phyloP scores from a whole-genome alignment of 1,140 invertebrate genomes.

The Ruditapes philippinarum region DNA sequence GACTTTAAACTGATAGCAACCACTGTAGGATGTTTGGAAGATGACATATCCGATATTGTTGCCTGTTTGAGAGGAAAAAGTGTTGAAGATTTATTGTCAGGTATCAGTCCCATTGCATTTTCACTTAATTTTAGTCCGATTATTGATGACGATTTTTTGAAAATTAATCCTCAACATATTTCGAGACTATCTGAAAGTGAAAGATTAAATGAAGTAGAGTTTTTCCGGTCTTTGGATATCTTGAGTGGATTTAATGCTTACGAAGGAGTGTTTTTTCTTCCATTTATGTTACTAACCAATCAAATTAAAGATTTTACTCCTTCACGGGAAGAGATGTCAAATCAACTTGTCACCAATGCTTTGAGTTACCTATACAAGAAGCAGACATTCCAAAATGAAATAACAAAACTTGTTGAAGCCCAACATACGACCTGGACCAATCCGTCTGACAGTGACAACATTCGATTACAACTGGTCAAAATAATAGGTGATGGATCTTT shows the following conservation, averaged over 20 bases:
- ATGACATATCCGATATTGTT: not conserved
- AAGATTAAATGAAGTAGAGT: slow-evolving; percentile 25
- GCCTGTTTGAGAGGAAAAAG: slow-evolving; percentile 29
- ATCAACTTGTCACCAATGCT: not conserved
- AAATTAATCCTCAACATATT: not conserved
- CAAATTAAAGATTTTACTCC: not conserved
- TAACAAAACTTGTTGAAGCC: not conserved
- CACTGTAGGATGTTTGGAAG: not conserved
- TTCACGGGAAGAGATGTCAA: not conserved
- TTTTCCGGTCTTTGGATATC: slow-evolving; percentile 43
- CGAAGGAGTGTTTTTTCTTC: slow-evolving; percentile 28
- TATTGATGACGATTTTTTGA: slow-evolving; percentile 38
- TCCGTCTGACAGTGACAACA: not conserved
- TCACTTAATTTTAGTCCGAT: slow-evolving; percentile 11
- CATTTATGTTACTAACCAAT: not conserved
- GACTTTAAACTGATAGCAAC: not conserved
- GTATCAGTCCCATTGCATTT: not conserved
- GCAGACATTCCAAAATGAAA: not conserved
- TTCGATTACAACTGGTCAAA: not conserved
- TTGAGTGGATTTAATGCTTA: slow-evolving; percentile 33
- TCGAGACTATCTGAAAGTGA: not conserved
- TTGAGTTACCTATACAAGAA: not conserved
- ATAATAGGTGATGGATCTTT: not conserved
- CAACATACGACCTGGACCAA: slow-evolving; percentile 21
- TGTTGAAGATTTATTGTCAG: not conserved